Conservation (phyloP, 2,888 invertebrate species). For the Griposia aprilina region DNA sequence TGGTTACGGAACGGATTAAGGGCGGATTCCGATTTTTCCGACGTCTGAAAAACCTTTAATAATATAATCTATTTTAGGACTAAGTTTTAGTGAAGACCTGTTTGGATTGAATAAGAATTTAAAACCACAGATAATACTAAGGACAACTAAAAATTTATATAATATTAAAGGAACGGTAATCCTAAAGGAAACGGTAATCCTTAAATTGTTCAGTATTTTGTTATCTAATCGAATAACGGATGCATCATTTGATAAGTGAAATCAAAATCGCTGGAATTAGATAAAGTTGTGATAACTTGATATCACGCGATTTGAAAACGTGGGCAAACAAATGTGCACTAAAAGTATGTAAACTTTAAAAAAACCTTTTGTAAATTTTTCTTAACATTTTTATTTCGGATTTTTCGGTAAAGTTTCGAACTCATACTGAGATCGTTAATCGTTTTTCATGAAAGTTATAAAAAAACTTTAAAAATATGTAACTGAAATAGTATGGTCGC, state of each 20-base stretch:
- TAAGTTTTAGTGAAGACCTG: not conserved
- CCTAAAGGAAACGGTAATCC: slow-evolving; percentile 14
- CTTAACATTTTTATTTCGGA: not conserved
- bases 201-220: slow-evolving; percentile 33
- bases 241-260: slow-evolving; percentile 43
- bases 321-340: not conserved
- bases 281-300: slow-evolving; percentile 28
- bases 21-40: slow-evolving; percentile 12
- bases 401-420: not conserved
- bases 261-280: slow-evolving; percentile 47
- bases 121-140: slow-evolving; percentile 7
- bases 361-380: not conserved
- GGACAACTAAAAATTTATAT: not conserved
- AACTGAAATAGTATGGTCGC: not conserved
- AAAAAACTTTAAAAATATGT: too few species aligned
- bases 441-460: not conserved
- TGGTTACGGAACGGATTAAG: slow-evolving; percentile 9
- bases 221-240: slow-evolving; percentile 42
- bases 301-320: slow-evolving; percentile 33
- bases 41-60: not conserved
- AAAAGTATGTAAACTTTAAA: not conserved
- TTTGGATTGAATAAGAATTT: not conserved
- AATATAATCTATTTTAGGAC: not conserved
- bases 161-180: not conserved
- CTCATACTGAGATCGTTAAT: not conserved